Conservation (phyloP, 1,140 invertebrate species). For the Aethina tumida region DNA sequence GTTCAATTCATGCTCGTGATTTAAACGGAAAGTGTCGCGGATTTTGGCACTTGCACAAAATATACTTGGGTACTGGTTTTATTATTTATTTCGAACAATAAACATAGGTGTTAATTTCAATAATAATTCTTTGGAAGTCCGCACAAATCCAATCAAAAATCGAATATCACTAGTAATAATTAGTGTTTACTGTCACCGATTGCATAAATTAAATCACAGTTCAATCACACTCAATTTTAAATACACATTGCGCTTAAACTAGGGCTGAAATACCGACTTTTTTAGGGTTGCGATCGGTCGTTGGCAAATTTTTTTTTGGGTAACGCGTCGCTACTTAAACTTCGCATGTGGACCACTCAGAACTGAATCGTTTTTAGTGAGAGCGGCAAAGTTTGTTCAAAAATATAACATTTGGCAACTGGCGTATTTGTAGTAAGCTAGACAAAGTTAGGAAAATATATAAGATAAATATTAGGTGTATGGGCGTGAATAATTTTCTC, state of each 20-base stretch:
- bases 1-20: slow-evolving; percentile 8
- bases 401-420: slow-evolving; percentile 36
- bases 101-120: background rate
- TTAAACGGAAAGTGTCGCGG: background rate
- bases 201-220: background rate
- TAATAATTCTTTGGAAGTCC: background rate
- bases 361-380: slow-evolving; percentile 21
- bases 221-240: slow-evolving; percentile 1
- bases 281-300: no score
- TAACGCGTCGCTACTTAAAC: slow-evolving; percentile 16
- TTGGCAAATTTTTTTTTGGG: slow-evolving; percentile 14
- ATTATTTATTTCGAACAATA: background rate
- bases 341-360: slow-evolving; percentile 26
- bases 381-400: slow-evolving; percentile 30
- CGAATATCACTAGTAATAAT: slow-evolving; percentile 9
- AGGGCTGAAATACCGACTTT: slow-evolving; percentile 7
- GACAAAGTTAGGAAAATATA: slow-evolving; percentile 29
- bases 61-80: slow-evolving; percentile 2
- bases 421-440: slow-evolving; percentile 28
- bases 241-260: background rate
- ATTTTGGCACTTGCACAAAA: background rate
- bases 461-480: slow-evolving; percentile 25
- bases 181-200: slow-evolving; percentile 17
- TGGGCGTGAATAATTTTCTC: no score
- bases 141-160: no score